Evolutionary conservation across 2,797 vertebrate genomes (phyloP).

Genomic region (Chaunax sp.): DNA sequence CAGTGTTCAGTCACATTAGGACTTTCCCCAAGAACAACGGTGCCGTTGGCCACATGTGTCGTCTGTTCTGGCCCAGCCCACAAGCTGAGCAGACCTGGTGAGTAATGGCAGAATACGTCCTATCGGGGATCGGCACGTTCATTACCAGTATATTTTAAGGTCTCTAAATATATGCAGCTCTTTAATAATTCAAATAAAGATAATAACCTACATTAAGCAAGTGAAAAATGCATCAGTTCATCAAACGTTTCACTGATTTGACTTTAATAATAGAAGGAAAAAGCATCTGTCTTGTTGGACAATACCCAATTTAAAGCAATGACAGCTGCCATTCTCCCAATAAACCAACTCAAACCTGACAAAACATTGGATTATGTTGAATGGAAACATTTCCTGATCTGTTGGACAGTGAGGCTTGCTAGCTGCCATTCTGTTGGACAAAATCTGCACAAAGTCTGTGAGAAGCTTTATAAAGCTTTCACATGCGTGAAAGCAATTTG

Average conservation of each 20-base stretch:
- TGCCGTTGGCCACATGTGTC: constrained; percentile 83
- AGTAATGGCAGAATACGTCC: constrained; percentile 57
- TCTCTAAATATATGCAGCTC: too few species aligned
- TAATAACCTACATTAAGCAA: background rate
- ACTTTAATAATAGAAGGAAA: background rate
- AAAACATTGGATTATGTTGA: too few species aligned
- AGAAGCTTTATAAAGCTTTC: constrained; percentile 2
- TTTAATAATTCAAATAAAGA: too few species aligned
- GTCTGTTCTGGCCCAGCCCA: constrained; percentile 86
- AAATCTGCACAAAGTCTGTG: background rate
- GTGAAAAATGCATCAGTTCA: too few species aligned
- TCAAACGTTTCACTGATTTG: too few species aligned
- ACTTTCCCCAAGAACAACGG: constrained; percentile 48
- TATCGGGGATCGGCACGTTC: background rate
- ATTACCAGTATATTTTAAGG: background rate
- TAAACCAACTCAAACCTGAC: too few species aligned
- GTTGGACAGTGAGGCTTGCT: too few species aligned
- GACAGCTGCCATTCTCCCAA: background rate
- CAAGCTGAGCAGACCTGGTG: constrained; percentile 89
- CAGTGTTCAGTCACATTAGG: constrained; percentile 84
- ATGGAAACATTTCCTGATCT: too few species aligned
- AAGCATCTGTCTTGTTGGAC: too few species aligned
- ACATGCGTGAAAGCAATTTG: background rate
- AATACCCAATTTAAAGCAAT: too few species aligned
- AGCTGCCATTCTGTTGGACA: background rate